Base-by-base conservation (phyloP, 1,140 invertebrate genomes). In the Drosophila sucinea region DNA sequence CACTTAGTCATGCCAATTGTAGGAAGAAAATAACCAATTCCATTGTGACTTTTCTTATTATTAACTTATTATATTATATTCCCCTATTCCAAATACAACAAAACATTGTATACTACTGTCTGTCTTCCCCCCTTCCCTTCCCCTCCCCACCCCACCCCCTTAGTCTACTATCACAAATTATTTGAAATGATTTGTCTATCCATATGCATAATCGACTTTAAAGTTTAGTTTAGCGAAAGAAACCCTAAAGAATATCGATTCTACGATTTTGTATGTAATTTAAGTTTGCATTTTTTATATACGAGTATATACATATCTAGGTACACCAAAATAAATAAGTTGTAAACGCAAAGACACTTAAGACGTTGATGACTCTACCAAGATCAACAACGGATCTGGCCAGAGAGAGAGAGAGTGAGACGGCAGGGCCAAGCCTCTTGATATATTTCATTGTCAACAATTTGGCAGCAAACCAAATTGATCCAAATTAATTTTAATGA, bases 401-500 rank as follows among this genome's bases (percentile, higher is more conserved):
- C 44, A 61, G 51, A 41, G 44, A 33, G 58, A 33, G 58, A 38
- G 35, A 25, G 41, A n/a, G 32, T 41, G 40, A 44, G 33, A 40
- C 29, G 54, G 44, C 62, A 51, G 58, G 61, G 56, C 68, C 63
- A 10, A 11, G 47, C 66, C 81, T 76, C 73, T 84, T 51, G 44
- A 8, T 89, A 90, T 91, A 91, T 91, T 91, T 91, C 90, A 91
- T 91, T 91, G 90, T 91, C 90, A 91, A 87, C 90, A 91, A 90
- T 90, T 90, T 91, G 90, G 86, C 90, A 91, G 90, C 83, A 73
- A 73, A 79, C 90, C 79, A 91, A 91, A 91, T 91, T 91, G 90
- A 91, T 82, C 90, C 90, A 90, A 91, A 91, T 91, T 91, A 91
- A 91, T 90, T 91, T 91, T 90, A 91, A 91, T 91, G 86, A 91